Base-by-base conservation (phyloP, 2,888 invertebrate genomes). In the Perithous albicinctus region DNA sequence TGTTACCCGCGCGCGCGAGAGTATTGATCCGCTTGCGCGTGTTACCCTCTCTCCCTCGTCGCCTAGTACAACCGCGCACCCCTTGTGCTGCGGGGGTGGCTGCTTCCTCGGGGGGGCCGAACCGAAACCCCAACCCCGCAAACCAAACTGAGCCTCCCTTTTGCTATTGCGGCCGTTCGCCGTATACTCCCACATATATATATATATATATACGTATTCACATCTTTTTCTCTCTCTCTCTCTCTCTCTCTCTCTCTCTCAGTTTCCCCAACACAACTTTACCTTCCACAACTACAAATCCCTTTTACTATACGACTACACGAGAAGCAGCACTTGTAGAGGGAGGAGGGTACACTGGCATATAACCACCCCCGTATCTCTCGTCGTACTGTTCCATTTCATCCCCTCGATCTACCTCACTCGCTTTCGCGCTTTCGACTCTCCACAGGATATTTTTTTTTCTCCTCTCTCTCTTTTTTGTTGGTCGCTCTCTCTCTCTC, bases 61-160 rank as follows among this genome's bases (percentile, higher is more conserved):
- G 51, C 76, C 51, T 56, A 38, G 64, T 75, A 35, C 69, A 59
- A 61, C 54, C 61, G 64, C 76, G 63, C 76, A 61, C 72, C 80
- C 80, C 77, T n/a, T 67, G 8, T 35, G 67, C 15, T 61, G 73
- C 63, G 80, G 78, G 75, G 59, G 85, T 84, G 84, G 80, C 59
- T 78, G 79, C 64, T 78, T 72, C 73, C 80, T 84, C 86, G 83
- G 82, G 83, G 83, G 82, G 83, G 84, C 82, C 83, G 73, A 85
- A 84, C 85, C 83, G 72, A 81, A 88, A 83, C 85, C 84, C 85
- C 85, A 81, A 83, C 82, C 83, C 80, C 82, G 79, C 85, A 85
- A 88, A 85, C 87, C 85, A 82, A 87, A 89, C 86, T 75, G 84
- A 85, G 83, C 86, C 86, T 84, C 85, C 83, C 86, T 79, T 82